Evolutionary conservation across 1,140 invertebrate genomes (phyloP).

Genomic region (Phymastichus coffea): DNA sequence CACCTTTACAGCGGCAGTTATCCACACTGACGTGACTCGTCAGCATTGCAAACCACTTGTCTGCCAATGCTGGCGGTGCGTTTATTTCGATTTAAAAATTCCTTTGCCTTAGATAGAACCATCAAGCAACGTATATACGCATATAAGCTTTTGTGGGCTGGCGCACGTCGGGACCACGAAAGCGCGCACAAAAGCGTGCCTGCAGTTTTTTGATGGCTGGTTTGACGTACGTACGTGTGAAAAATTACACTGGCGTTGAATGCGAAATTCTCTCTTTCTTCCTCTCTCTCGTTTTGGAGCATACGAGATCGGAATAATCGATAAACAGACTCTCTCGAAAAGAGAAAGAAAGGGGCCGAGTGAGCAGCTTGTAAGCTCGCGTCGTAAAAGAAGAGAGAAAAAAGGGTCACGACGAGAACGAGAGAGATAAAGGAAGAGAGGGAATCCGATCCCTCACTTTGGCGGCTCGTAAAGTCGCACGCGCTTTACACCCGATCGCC

Average conservation of each 20-base stretch:
- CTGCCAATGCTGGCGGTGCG: background rate
- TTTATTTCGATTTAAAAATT: background rate
- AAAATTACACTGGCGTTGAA: conserved; percentile 24
- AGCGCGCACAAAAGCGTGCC: conserved; percentile 9
- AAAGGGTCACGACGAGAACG: conserved; percentile 1
- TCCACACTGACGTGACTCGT: too few species aligned
- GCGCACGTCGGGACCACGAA: too few species aligned
- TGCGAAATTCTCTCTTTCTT: conserved; percentile 20
- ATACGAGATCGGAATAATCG: conserved; percentile 26
- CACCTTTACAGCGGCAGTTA: too few species aligned
- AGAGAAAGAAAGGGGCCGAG: background rate
- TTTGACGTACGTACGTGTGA: conserved; percentile 21
- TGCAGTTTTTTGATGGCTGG: too few species aligned
- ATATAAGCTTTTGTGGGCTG: background rate
- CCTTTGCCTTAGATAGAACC: background rate
- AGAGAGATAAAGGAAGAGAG: background rate
- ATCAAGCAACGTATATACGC: background rate
- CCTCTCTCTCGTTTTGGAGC: background rate
- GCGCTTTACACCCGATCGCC: background rate
- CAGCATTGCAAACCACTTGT: background rate
- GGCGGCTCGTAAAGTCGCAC: conserved; percentile 16
- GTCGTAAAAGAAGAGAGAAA: conserved; percentile 16
- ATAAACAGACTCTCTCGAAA: conserved; percentile 2
- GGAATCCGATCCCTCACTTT: conserved; percentile 26
- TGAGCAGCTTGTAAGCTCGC: conserved; percentile 14